A percentile compares a stretch with the other conserved stretches of the same genome.
phyloP scores from a whole-genome alignment of 2,113 vertebrate species.

The Ceyx margarethae region DNA sequence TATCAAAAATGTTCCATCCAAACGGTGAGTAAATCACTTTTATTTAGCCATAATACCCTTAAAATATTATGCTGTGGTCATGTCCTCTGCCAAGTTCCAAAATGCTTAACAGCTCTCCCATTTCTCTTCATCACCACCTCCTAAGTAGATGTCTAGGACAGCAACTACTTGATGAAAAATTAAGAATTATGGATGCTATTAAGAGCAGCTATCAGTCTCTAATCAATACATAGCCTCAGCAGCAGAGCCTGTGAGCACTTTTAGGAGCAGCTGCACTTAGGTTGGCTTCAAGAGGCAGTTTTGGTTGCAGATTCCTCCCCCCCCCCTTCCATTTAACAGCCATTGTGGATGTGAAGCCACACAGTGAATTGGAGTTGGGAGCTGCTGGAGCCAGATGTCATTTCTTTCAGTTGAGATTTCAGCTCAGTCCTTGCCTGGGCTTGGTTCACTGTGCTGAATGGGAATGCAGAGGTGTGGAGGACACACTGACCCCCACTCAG shows the following conservation, averaged over 20 bases:
- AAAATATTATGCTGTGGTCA: neutral
- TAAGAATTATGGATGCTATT: neutral
- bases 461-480: fast-evolving
- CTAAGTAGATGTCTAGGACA: neutral
- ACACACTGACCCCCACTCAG: fast-evolving
- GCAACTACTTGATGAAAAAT: neutral
- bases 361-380: neutral
- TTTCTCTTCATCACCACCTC: neutral
- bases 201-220: neutral
- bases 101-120: neutral
- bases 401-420: neutral
- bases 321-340: neutral
- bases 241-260: neutral
- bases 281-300: neutral
- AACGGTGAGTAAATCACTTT: slow-evolving; percentile 85
- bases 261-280: neutral
- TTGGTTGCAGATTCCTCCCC: neutral
- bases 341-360: neutral
- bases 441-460: neutral
- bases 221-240: neutral
- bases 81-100: neutral
- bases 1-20: slow-evolving; percentile 99
- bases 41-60: neutral
- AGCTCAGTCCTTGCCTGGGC: fast-evolving
- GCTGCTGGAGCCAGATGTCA: neutral